phyloP scores from a whole-genome alignment of 2,797 vertebrate genomes.

The Cuculus canorus region DNA sequence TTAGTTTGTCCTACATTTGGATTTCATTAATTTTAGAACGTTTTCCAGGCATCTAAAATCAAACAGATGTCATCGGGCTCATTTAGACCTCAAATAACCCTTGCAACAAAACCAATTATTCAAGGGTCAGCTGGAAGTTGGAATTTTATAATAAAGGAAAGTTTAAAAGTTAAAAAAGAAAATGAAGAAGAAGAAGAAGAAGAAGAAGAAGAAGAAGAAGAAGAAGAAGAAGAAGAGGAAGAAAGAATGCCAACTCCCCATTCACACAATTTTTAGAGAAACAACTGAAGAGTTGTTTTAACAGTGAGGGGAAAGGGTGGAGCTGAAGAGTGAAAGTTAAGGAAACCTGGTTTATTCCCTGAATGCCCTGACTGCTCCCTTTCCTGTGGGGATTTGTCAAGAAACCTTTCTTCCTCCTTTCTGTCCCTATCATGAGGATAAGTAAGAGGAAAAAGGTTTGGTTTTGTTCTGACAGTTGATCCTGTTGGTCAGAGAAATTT shows the following conservation, averaged over 20 bases:
- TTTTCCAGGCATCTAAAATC: constrained; percentile 79
- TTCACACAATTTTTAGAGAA: background rate
- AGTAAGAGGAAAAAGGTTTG: constrained; percentile 2
- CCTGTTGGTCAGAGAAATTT: constrained; percentile 3
- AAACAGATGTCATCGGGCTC: constrained; percentile 78
- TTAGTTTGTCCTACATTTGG: constrained; percentile 75
- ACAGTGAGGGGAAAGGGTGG: background rate
- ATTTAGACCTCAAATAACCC: constrained; percentile 77
- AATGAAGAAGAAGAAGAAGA: background rate
- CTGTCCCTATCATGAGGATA: background rate
- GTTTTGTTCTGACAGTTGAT: background rate
- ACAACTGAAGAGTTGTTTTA: background rate
- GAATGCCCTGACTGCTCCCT: background rate
- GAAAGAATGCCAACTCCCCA: constrained; percentile 54
- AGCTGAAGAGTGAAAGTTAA: background rate
- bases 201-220: constrained; percentile 47
- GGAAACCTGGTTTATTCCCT: constrained; percentile 52
- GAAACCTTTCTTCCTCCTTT: constrained; percentile 29
- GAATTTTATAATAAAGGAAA: constrained; percentile 69
- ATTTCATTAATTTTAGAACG: constrained; percentile 77
- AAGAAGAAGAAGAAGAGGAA: background rate
- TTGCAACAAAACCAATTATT: constrained; percentile 76
- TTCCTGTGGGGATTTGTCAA: background rate
- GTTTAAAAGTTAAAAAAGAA: constrained; percentile 53
- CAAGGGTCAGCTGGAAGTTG: constrained; percentile 75